These are phyloP conservation scores for Serranus cabrilla DNA, from an alignment of 2,797 vertebrate species.

Conservation along the genomic window DNA sequence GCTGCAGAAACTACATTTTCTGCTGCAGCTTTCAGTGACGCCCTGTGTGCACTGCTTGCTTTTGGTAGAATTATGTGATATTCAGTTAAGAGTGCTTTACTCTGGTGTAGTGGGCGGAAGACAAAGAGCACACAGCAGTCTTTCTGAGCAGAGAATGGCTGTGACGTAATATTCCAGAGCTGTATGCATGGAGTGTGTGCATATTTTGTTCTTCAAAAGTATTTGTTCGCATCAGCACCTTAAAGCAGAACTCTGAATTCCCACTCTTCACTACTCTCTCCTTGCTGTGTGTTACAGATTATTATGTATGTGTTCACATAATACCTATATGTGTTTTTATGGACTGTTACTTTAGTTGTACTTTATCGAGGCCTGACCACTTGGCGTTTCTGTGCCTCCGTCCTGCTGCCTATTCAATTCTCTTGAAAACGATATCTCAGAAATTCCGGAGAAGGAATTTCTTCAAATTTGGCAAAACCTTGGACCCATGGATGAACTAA, in stretches of 20 bases:
- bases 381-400: no score
- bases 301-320: slow-evolving; percentile 12
- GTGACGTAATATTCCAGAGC: slow-evolving; percentile 15
- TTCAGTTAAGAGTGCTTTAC: slow-evolving; percentile 37
- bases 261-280: background rate
- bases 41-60: background rate
- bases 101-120: slow-evolving; percentile 33
- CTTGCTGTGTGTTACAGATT: background rate
- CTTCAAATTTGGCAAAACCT: no score
- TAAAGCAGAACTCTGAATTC: slow-evolving; percentile 22
- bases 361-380: no score
- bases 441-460: no score
- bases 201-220: background rate
- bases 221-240: slow-evolving; percentile 25
- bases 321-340: background rate
- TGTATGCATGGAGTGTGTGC: background rate
- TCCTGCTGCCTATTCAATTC: no score
- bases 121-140: slow-evolving; percentile 21
- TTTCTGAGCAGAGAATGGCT: slow-evolving; percentile 24
- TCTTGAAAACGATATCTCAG: no score
- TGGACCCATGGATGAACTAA: no score
- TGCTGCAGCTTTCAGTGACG: slow-evolving; percentile 20
- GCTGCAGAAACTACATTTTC: background rate
- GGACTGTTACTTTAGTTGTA: background rate
- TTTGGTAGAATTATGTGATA: slow-evolving; percentile 46